These are phyloP conservation scores for Beris morrisii DNA, from an alignment of 2,888 invertebrate genomes.

Conservation along the genomic window DNA sequence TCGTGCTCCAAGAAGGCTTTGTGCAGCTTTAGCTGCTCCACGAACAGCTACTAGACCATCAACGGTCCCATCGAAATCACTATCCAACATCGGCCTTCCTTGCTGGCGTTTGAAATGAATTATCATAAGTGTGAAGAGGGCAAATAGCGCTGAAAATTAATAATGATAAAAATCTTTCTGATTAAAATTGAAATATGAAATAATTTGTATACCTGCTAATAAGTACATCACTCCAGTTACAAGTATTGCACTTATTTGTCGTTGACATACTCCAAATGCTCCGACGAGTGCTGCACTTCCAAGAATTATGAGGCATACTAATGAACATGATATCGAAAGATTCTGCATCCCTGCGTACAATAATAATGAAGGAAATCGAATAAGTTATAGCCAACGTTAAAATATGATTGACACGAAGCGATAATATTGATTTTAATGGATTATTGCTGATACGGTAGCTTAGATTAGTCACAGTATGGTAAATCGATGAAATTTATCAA, in stretches of 20 bases:
- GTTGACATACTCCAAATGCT: conserved; percentile 83
- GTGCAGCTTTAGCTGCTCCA: conserved; percentile 59
- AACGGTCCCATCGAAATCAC: conserved; percentile 66
- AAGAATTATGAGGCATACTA: conserved; percentile 87
- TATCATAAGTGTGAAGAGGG: conserved; percentile 87
- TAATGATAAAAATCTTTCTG: neutral
- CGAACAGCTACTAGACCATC: conserved; percentile 68
- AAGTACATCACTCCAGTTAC: conserved; percentile 94
- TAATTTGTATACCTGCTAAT: conserved; percentile 71
- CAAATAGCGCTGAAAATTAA: conserved; percentile 74
- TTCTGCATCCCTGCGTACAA: conserved; percentile 83
- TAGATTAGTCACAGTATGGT: no score
- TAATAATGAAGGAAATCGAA: conserved; percentile 1
- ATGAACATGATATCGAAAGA: conserved; percentile 89
- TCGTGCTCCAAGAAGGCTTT: conserved; percentile 67
- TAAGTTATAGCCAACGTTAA: no score
- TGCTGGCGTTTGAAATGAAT: conserved; percentile 88
- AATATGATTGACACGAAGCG: no score
- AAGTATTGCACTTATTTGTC: conserved; percentile 90
- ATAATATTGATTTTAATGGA: no score
- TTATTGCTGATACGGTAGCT: no score
- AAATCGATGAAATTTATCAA: no score
- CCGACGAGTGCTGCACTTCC: conserved; percentile 87
- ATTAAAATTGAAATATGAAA: neutral
- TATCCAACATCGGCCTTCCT: conserved; percentile 63